Conservation (phyloP, 2,113 vertebrate genomes). For the Lepidothrix coronata region DNA sequence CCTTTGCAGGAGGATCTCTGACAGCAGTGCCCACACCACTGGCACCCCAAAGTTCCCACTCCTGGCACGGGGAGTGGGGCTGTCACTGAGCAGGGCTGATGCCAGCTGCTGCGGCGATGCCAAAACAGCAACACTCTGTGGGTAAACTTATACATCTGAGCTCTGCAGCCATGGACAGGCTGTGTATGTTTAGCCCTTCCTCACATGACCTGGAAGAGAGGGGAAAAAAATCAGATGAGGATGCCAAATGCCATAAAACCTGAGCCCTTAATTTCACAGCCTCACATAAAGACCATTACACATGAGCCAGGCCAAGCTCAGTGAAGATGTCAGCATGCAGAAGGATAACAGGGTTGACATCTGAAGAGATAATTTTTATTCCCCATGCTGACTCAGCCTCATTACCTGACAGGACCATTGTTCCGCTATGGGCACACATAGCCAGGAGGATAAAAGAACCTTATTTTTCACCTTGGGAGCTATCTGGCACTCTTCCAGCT, state of each 20-base stretch:
- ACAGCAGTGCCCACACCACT: rapidly evolving
- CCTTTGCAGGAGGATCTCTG: not conserved
- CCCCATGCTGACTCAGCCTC: not conserved
- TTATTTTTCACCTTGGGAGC: conserved; percentile 22
- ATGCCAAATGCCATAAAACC: not conserved
- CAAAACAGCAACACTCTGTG: not conserved
- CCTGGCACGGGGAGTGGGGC: rapidly evolving
- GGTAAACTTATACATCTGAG: not conserved
- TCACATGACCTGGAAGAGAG: not conserved
- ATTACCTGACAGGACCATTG: not conserved
- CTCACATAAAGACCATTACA: not conserved
- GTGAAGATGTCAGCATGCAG: not conserved
- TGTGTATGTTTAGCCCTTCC: not conserved
- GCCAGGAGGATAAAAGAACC: not conserved
- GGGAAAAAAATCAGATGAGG: not conserved
- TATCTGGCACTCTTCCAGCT: not conserved
- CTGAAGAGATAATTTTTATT: not conserved
- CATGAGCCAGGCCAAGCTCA: rapidly evolving
- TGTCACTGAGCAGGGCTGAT: not conserved
- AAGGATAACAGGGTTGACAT: not conserved
- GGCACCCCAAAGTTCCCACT: not conserved
- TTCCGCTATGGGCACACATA: not conserved
- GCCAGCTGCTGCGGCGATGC: not conserved
- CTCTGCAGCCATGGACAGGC: not conserved
- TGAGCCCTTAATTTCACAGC: not conserved